Evolutionary conservation across 2,888 invertebrate genomes (phyloP).

Genomic region (Calliopum simillimum): DNA sequence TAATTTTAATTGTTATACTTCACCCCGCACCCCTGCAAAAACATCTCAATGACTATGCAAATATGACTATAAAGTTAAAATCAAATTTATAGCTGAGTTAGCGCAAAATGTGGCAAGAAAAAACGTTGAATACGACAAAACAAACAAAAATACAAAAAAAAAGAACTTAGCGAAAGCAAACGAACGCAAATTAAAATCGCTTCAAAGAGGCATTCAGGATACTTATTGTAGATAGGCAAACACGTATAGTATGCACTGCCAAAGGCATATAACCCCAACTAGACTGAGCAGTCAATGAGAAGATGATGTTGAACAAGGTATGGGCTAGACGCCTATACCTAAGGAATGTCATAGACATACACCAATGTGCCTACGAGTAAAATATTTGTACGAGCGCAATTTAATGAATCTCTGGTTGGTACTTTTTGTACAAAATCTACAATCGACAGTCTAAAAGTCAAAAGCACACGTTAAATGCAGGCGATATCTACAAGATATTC

Average conservation of each 20-base stretch:
- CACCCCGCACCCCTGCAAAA: conserved; percentile 22
- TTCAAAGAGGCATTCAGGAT: conserved; percentile 45
- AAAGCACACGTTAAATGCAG: conserved; percentile 5
- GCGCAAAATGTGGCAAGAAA: conserved; percentile 55
- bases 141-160: conserved; percentile 40
- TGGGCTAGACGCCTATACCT: no score
- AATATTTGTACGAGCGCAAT: conserved; percentile 22
- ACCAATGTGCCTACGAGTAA: background rate
- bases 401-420: conserved; percentile 1
- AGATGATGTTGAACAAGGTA: no score
- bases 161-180: conserved; percentile 57
- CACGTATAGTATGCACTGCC: conserved; percentile 16
- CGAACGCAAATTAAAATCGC: conserved; percentile 64
- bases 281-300: background rate
- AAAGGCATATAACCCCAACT: background rate
- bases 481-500: conserved; percentile 27
- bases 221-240: conserved; percentile 18
- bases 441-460: conserved; percentile 23
- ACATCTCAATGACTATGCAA: conserved; percentile 56
- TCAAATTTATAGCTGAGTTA: conserved; percentile 64
- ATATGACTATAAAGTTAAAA: conserved; percentile 57
- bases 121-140: conserved; percentile 25
- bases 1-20: background rate
- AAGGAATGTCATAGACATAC: conserved; percentile 10
- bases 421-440: background rate